Base-by-base conservation (phyloP, 2,888 invertebrate species). In the Andrena hattorfiana region DNA sequence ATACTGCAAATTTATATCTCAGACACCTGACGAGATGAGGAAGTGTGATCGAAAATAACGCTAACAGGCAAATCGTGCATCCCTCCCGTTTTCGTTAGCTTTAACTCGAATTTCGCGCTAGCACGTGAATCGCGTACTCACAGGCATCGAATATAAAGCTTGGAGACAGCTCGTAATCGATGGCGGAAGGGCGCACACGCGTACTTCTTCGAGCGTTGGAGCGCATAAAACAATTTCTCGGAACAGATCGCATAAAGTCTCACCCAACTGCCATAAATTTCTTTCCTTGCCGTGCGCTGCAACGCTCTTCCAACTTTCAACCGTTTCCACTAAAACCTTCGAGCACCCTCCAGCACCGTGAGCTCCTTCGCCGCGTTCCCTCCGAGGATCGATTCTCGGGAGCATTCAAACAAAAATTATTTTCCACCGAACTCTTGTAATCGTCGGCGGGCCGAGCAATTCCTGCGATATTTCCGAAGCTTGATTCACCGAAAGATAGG, bases 291-390 rank as follows among this genome's bases (percentile, higher is more conserved):
- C 60, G 64, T 59, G 51, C 76, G 78, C 69, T 63, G 88, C 89
- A 87, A 89, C 87, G 88, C 88, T 89, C 72, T 88, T 84, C 86
- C 85, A 89, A 90, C 89, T 91, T 90, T 89, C 87, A 90, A 91
- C 89, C 87, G 89, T 90, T 90, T 90, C 89, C 86, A 87, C 87
- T 90, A 90, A 90, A 90, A 89, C 89, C 90, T 87, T 90, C 87
- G 87, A 90, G 87, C 80, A 87, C 89, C 87, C 86, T 83, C 83
- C 77, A 88, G 87, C 77, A 74, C 85, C 76, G 81, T 80, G 84
- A 81, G 74, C 80, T 86, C 78, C 80, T 85, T 84, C 85, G 76
- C 69, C 76, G 63, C 68, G 63, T 56, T 74, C 79, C 59, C 66
- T 49, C 62, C 49, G 30, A 67, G 81, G 71, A 87, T 86, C 88